These are phyloP conservation scores for Oncorhynchus nerka DNA, from an alignment of 2,113 vertebrate species.

Conservation along the genomic window DNA sequence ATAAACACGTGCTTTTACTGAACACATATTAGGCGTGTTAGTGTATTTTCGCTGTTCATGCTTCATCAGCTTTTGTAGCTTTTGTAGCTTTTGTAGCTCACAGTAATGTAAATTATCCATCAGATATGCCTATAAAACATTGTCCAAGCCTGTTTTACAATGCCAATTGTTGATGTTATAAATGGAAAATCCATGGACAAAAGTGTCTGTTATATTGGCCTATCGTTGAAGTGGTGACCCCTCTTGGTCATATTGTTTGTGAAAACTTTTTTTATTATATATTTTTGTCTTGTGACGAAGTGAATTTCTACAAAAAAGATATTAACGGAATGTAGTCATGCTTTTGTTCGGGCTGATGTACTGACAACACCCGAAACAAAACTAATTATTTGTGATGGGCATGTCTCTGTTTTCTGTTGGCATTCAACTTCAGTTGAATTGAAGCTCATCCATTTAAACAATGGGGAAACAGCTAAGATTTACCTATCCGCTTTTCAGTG, in stretches of 20 bases:
- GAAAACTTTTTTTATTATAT: conserved; percentile 12
- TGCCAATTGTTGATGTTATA: not conserved
- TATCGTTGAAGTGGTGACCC: not conserved
- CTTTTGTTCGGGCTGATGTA: conserved; percentile 84
- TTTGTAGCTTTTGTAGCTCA: not conserved
- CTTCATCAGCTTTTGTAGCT: not conserved
- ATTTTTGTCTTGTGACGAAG: conserved; percentile 64
- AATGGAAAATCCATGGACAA: not conserved
- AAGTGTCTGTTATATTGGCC: not conserved
- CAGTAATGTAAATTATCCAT: not conserved
- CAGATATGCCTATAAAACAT: not conserved
- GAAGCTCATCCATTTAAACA: conserved; percentile 65
- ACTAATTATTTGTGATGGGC: conserved; percentile 81
- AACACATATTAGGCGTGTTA: not conserved
- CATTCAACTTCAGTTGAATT: conserved; percentile 72
- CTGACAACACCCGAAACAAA: conserved; percentile 87
- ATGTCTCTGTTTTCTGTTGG: conserved; percentile 74
- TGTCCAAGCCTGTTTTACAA: not conserved
- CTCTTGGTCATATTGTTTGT: not conserved
- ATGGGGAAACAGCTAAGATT: conserved; percentile 67
- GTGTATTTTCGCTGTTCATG: not conserved
- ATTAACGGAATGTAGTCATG: conserved; percentile 68
- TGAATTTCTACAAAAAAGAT: conserved; percentile 77
- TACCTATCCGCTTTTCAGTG: conserved; percentile 68
- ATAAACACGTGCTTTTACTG: not conserved